These are phyloP conservation scores for Thysanoteuthis rhombus DNA, from an alignment of 2,888 invertebrate genomes.

Conservation along the genomic window DNA sequence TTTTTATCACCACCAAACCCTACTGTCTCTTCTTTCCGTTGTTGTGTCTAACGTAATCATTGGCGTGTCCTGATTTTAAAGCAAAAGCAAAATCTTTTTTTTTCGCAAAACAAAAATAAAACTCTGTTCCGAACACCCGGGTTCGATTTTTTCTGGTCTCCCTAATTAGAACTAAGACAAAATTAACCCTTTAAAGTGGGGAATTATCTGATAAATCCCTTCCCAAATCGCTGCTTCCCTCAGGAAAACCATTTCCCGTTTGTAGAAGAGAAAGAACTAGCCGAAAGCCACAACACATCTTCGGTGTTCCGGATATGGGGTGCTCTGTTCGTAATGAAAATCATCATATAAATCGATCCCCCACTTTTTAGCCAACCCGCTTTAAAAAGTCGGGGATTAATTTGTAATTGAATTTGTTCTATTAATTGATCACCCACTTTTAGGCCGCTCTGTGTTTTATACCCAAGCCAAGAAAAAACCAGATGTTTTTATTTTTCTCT, in stretches of 20 bases:
- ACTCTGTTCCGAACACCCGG: neutral
- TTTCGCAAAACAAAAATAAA: neutral
- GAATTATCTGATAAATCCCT: neutral
- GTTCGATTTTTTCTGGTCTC: neutral
- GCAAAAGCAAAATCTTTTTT: neutral
- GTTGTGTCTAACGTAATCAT: neutral
- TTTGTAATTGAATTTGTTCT: neutral
- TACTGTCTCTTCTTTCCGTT: neutral
- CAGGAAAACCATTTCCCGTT: neutral
- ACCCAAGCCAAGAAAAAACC: neutral
- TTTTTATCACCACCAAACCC: neutral
- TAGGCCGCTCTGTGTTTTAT: neutral
- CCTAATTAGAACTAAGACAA: neutral
- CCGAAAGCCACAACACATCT: neutral
- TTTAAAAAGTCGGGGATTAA: neutral
- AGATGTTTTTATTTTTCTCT: neutral
- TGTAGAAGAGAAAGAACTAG: neutral
- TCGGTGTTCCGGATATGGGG: neutral
- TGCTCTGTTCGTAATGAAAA: neutral
- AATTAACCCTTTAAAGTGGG: neutral
- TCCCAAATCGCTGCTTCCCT: neutral
- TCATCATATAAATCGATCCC: neutral
- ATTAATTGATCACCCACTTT: constrained; percentile 12
- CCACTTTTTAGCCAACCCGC: neutral
- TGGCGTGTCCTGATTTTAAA: neutral